A percentile compares a stretch with the other conserved stretches of the same genome.
Conservation (phyloP, 23 tunicate species). For the Corella eumyota region DNA sequence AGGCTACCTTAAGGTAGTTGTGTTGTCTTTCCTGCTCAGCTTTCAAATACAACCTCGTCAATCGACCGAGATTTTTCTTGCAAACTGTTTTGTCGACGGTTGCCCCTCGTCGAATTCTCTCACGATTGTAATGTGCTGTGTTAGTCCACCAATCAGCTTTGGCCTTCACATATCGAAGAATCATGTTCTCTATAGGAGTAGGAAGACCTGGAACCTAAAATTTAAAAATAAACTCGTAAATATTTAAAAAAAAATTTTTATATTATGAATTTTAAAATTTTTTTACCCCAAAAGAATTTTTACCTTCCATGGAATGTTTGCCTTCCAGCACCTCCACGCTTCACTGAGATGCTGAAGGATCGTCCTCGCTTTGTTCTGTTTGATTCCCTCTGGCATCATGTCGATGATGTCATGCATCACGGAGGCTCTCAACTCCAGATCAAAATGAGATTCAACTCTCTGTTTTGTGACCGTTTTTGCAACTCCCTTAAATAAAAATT, state of each 20-base stretch:
- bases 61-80: slow-evolving; percentile 93
- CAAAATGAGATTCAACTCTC: slow-evolving; percentile 96
- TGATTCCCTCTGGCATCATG: slow-evolving; percentile 99
- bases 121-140: slow-evolving; percentile 98
- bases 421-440: slow-evolving; percentile 95
- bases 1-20: slow-evolving; percentile 81
- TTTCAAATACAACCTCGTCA: slow-evolving; percentile 87
- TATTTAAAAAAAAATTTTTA: background rate
- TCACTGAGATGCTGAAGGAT: slow-evolving; percentile 96
- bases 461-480: slow-evolving; percentile 99
- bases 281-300: too few species aligned
- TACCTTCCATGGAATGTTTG: slow-evolving; percentile 98
- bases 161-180: slow-evolving; percentile 93
- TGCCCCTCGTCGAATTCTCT: slow-evolving; percentile 96
- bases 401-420: slow-evolving; percentile 99
- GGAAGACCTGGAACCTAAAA: slow-evolving; percentile 93
- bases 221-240: background rate
- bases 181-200: slow-evolving; percentile 96
- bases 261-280: too few species aligned
- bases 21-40: slow-evolving; percentile 98
- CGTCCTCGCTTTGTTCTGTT: slow-evolving; percentile 97
- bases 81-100: slow-evolving; percentile 99
- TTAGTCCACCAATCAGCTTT: slow-evolving; percentile 99
- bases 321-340: slow-evolving; percentile 99
- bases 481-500: slow-evolving; percentile 59